phyloP scores from a whole-genome alignment of 2,113 vertebrate genomes.

The Callaeas wilsoni region DNA sequence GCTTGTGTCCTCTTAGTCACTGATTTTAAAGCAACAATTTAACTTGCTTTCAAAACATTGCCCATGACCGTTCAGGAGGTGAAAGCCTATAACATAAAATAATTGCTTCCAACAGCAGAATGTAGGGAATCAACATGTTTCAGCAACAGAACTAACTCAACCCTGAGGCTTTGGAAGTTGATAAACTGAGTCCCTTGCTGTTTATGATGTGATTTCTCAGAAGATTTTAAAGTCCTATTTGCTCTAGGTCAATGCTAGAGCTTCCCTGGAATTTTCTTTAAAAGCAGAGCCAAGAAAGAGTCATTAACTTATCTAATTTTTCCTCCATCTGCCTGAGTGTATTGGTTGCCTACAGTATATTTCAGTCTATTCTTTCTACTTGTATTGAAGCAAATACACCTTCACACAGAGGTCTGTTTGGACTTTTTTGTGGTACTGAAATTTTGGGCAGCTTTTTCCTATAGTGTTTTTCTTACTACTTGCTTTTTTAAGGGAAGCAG shows the following conservation, averaged over 20 bases:
- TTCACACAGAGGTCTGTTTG: not conserved
- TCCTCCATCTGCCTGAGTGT: not conserved
- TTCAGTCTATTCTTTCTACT: not conserved
- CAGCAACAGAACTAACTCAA: not conserved
- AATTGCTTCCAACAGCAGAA: not conserved
- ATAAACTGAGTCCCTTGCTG: not conserved
- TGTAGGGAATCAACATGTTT: not conserved
- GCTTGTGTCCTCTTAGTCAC: not conserved
- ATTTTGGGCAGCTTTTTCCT: not conserved
- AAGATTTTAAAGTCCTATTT: not conserved
- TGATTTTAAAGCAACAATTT: not conserved
- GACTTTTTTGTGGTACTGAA: not conserved
- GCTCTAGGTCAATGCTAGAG: not conserved
- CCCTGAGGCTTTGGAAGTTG: not conserved
- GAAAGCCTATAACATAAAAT: not conserved
- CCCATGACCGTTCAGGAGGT: not conserved
- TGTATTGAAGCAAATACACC: not conserved
- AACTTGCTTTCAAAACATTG: not conserved
- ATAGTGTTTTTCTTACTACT: not conserved
- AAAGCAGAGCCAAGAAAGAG: not conserved
- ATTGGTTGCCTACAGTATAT: not conserved
- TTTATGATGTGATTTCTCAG: not conserved
- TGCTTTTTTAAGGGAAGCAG: not conserved
- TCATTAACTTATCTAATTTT: not conserved
- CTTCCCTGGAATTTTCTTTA: not conserved